A percentile compares a stretch with the other conserved stretches of the same genome.
These are phyloP conservation scores for Cryptotermes secundus DNA, from an alignment of 1,140 invertebrate species.

Conservation along the genomic window DNA sequence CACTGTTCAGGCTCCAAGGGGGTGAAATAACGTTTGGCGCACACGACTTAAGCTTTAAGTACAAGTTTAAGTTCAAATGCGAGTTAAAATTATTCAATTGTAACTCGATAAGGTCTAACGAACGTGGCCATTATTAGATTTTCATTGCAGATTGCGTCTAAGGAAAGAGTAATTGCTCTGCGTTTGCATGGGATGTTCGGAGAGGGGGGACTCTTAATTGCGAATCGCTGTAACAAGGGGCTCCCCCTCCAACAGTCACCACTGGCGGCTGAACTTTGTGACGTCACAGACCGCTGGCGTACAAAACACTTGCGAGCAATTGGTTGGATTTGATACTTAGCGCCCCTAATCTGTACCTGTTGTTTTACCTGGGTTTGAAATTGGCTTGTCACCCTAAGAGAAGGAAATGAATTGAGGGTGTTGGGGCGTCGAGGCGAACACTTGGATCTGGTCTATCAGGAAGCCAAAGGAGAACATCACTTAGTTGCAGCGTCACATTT, in stretches of 20 bases:
- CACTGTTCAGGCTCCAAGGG: too few species aligned
- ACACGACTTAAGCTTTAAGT: too few species aligned
- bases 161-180: constrained; percentile 36
- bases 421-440: background rate
- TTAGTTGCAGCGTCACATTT: too few species aligned
- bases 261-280: background rate
- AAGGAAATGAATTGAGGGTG: background rate
- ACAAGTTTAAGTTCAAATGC: background rate
- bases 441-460: background rate
- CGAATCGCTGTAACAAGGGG: constrained; percentile 37
- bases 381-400: background rate
- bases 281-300: background rate
- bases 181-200: constrained; percentile 35
- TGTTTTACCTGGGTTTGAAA: background rate
- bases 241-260: background rate
- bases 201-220: constrained; percentile 34
- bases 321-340: too few species aligned
- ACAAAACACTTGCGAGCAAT: background rate
- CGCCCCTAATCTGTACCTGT: too few species aligned
- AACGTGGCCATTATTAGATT: constrained; percentile 35
- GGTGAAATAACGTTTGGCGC: too few species aligned
- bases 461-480: too few species aligned
- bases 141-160: constrained; percentile 36
- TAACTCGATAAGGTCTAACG: constrained; percentile 7
- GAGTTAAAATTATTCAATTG: background rate